Evolutionary conservation across 2,888 invertebrate genomes (phyloP), one percentile per base, ranked within the genome.

Genomic region (Thereva unica): DNA sequence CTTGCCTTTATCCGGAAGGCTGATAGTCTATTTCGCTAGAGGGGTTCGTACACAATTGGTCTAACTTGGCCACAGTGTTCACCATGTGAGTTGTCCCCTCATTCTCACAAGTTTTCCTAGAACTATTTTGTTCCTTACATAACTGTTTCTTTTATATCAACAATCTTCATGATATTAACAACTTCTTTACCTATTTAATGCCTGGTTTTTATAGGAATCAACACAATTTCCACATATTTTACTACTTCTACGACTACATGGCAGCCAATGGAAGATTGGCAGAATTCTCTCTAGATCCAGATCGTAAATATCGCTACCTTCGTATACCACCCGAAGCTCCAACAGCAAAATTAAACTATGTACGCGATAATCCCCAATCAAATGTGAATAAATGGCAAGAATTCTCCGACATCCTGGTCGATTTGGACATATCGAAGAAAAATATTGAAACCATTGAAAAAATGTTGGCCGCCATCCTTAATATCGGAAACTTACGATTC

Each of bases 161-260:
- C 1, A 23, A 23, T 23, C 23, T 23, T 23, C 1, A 23, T 23
- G 2, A 23, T 23, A 2, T 23, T 23, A 1, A 23, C n/a, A 23
- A 23, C 1, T 23, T 23, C 9, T 64, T n/a, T n/a, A n/a, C n/a
- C n/a, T 38, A 35, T 44, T 45, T 50, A 67, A 57, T 68, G 64
- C 64, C 35, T 44, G 40, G 67, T 66, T 67, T 40, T 83, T 84
- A 45, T 78, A 93, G 93, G 84, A 85, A 85, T 69, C 93, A 95
- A 78, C 89, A 92, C 59, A 96, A 94, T 76, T 96, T 94, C 77
- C 90, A 95, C 78, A 86, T 94, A 34, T 87, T 96, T 70, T 95
- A 96, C 81, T 95, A 93, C 77, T 87, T 95, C 72, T 93, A 93
- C 78, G 94, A 95, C 76, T 92, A 89, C 4, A 85, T 95, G 77